These are phyloP conservation scores for Tribolium castaneum DNA, from an alignment of 1,140 invertebrate genomes.

Conservation along the genomic window DNA sequence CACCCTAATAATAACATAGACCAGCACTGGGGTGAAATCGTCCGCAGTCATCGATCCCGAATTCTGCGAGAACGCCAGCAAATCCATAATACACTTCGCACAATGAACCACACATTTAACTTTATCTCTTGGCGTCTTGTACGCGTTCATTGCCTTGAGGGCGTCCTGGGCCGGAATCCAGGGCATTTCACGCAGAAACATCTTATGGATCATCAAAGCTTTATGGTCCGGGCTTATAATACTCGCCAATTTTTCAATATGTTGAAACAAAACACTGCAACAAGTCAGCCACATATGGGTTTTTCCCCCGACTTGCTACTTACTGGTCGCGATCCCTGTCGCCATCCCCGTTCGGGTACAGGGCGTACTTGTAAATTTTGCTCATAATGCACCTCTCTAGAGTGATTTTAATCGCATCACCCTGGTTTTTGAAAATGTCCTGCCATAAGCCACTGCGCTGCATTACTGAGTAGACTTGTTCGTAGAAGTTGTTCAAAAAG, in stretches of 20 bases:
- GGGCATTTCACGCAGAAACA: constrained; percentile 90
- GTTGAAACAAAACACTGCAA: constrained; percentile 83
- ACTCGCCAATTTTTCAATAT: constrained; percentile 86
- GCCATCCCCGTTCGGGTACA: constrained; percentile 97
- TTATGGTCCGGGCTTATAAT: constrained; percentile 86
- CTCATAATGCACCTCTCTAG: constrained; percentile 88
- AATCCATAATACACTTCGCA: constrained; percentile 92
- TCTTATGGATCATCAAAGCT: constrained; percentile 83
- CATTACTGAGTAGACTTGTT: constrained; percentile 71
- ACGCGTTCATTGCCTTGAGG: constrained; percentile 91
- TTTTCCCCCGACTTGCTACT: constrained; percentile 60
- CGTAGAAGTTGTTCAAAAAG: constrained; percentile 75
- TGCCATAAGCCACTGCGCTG: constrained; percentile 78
- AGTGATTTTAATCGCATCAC: constrained; percentile 44
- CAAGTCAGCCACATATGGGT: no score
- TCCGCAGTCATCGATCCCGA: constrained; percentile 93
- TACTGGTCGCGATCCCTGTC: constrained; percentile 92
- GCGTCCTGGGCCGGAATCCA: constrained; percentile 97
- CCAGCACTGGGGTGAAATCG: constrained; percentile 95
- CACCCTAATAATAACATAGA: constrained; percentile 96
- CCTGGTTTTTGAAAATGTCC: constrained; percentile 63
- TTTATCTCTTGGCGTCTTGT: constrained; percentile 95
- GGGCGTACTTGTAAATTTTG: constrained; percentile 89
- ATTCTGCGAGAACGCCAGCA: constrained; percentile 84
- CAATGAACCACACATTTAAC: constrained; percentile 87